A percentile compares a stretch with the other conserved stretches of the same genome.
Conservation (phyloP, 2,888 invertebrate genomes). For the Hirtodrosophila cameraria region DNA sequence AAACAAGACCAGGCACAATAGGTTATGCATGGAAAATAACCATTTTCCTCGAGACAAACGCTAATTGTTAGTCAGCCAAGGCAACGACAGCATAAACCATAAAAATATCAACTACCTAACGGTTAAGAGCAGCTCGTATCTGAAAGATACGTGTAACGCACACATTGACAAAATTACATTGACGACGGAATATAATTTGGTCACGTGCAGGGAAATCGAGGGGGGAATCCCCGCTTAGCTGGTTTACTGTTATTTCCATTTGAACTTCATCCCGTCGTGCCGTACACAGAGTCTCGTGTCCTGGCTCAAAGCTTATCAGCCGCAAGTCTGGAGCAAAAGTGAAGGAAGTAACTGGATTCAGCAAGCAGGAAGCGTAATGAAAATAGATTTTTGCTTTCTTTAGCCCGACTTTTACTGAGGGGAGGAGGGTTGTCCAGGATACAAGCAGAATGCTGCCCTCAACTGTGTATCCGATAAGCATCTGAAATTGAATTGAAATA, state of each 20-base stretch:
- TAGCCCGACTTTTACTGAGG: background rate
- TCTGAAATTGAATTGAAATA: slow-evolving; percentile 74
- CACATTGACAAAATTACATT: slow-evolving; percentile 28
- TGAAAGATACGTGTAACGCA: slow-evolving; percentile 23
- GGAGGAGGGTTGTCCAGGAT: slow-evolving; percentile 44
- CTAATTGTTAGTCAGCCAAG: slow-evolving; percentile 61
- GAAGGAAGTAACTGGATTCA: slow-evolving; percentile 5
- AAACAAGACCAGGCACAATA: slow-evolving; percentile 27
- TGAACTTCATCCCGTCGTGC: slow-evolving; percentile 34
- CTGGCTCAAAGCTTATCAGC: slow-evolving; percentile 63
- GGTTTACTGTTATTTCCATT: slow-evolving; percentile 55
- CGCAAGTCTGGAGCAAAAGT: slow-evolving; percentile 45
- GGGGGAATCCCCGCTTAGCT: slow-evolving; percentile 41
- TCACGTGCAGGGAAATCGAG: slow-evolving; percentile 68
- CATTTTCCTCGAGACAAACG: slow-evolving; percentile 1
- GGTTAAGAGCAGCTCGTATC: slow-evolving; percentile 3
- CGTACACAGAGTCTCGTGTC: background rate
- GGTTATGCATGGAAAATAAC: background rate
- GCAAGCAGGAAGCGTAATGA: slow-evolving; percentile 51
- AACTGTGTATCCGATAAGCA: slow-evolving; percentile 49
- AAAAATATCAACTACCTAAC: slow-evolving; percentile 42
- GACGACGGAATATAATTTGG: slow-evolving; percentile 58
- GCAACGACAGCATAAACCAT: slow-evolving; percentile 48
- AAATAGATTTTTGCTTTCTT: slow-evolving; percentile 65
- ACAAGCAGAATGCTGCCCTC: slow-evolving; percentile 17